phyloP scores from a whole-genome alignment of 2,888 invertebrate species.

The Ptychoptera albimana region DNA sequence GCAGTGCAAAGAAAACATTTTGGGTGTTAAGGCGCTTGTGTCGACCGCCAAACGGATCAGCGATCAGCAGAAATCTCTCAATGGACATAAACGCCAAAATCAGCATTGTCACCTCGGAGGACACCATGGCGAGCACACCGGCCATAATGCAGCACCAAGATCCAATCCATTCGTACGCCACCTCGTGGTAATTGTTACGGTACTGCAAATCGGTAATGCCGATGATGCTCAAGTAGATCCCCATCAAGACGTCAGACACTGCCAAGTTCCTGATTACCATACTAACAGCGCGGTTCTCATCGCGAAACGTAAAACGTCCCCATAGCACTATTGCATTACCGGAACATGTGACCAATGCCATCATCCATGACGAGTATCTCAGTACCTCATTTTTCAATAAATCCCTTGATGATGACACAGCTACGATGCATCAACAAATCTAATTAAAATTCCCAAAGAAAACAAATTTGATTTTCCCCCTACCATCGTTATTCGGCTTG shows the following conservation, averaged over 20 bases:
- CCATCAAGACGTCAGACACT: slow-evolving; percentile 50
- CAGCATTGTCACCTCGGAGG: slow-evolving; percentile 52
- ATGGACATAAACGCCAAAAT: slow-evolving; percentile 52
- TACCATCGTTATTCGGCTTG: slow-evolving; percentile 43
- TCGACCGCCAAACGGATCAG: slow-evolving; percentile 39
- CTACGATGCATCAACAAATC: slow-evolving; percentile 18
- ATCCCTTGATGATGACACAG: slow-evolving; percentile 42
- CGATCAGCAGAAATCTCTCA: slow-evolving; percentile 47
- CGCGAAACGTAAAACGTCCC: slow-evolving; percentile 40
- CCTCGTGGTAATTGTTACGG: slow-evolving; percentile 38
- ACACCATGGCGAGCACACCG: slow-evolving; percentile 47
- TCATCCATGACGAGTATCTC: slow-evolving; percentile 43
- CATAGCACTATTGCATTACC: slow-evolving; percentile 48
- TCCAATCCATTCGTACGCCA: slow-evolving; percentile 44
- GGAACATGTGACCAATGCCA: slow-evolving; percentile 39
- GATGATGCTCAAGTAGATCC: slow-evolving; percentile 45
- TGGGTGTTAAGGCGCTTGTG: slow-evolving; percentile 37
- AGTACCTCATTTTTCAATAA: slow-evolving; percentile 39
- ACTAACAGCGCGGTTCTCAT: slow-evolving; percentile 44
- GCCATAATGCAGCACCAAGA: slow-evolving; percentile 46
- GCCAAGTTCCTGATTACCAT: slow-evolving; percentile 49
- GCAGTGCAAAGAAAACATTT: slow-evolving; percentile 34
- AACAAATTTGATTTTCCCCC: slow-evolving; percentile 7
- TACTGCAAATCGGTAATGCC: slow-evolving; percentile 41
- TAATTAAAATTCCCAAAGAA: slow-evolving; percentile 15